Base-by-base conservation (phyloP, 2,797 vertebrate genomes). In the Diceros bicornis region DNA sequence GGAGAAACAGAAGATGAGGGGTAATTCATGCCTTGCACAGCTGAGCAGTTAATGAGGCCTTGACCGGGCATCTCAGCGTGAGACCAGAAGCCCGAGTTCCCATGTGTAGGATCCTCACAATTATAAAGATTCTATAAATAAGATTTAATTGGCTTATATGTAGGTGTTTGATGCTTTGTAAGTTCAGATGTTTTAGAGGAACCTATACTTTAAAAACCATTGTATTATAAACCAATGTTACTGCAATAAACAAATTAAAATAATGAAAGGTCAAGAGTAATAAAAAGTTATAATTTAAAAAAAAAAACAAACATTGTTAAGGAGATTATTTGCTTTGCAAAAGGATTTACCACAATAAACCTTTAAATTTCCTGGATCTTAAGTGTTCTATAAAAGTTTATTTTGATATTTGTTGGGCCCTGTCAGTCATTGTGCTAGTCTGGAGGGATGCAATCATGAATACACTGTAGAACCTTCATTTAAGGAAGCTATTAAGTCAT, bases 41-140 rank as follows among this genome's bases (percentile, higher is more conserved):
- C 44, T 41, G 68, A 83, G 7, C 55, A 68, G 66, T 89, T 92
- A 59, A 50, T 75, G 29, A 81, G 59, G n/a, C 59, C 92, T 68
- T 59, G 82, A 86, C 17, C 25, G 16, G n/a, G 21, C 37, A 86
- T 12, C n/a, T 66, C 81, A 86, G 32, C 34, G 41, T 87, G 74
- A 94, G 41, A 75, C 25, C 27, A 41, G 91, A 72, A 87, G 47
- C 50, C 41, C 16, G 44, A 44, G 50, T 66, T 61, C 29, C 37
- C 13, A 78, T 71, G 32, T 83, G 34, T 57, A 84, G 64, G 72
- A 64, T 23, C 8, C 52, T 47, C 74, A 50, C 69, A 93, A 29
- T 74, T 71, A 89, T n/a, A 57, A 89, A 72, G 27, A 87, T 86
- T 68, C 94, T 81, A 78, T 95, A 81, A 59, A 72, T 34, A 68